Base-by-base conservation (phyloP, 2,113 vertebrate species). In the Cryptomyrus ogoouensis region DNA sequence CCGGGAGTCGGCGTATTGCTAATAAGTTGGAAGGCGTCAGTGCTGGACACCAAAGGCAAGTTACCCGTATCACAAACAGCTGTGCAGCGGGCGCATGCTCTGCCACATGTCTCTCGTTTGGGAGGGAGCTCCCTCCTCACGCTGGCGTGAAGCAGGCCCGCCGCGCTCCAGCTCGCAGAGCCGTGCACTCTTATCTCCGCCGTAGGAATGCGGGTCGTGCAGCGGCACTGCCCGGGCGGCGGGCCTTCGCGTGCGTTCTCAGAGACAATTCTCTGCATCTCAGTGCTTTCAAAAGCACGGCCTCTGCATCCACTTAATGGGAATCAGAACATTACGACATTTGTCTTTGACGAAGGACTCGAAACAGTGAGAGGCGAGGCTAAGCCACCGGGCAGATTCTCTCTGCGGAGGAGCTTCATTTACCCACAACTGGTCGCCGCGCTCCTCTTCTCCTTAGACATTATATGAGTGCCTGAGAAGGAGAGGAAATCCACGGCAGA, bases 21-120 rank as follows among this genome's bases (percentile, higher is more conserved):
- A 27, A 50, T 87, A 39, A 77, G 19, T 17, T 9, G n/a, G 53
- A 49, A 42, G 27, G 21, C 10, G 49, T 88, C 62, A 53, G 21
- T 4, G 46, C 49, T 31, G 52, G 35, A 87, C 50, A 87, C 31
- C 24, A 50, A 21, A 53, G 7, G 27, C 53, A 19, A 15, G 49
- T 46, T 46, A 47, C 53, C 42, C n/a, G 27, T 46, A 42, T 62
- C 83, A 74, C 13, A 87, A 35, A 44, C 84, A 86, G 53, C 83
- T 87, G 89, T 90, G 62, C 19, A 31, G 70, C 19, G 15, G 42
- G 70, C 46, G 58, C 56, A 27, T n/a, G 47, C 49, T 77, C 44
- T 27, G n/a, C 44, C 93, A 93, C 90, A 92, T 92, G 92, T 91
- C 90, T 94, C 88, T 90, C 80, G 91, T 92, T 83, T 70, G 62